phyloP scores from a whole-genome alignment of 2,888 invertebrate species.

The Lycia hirtaria region DNA sequence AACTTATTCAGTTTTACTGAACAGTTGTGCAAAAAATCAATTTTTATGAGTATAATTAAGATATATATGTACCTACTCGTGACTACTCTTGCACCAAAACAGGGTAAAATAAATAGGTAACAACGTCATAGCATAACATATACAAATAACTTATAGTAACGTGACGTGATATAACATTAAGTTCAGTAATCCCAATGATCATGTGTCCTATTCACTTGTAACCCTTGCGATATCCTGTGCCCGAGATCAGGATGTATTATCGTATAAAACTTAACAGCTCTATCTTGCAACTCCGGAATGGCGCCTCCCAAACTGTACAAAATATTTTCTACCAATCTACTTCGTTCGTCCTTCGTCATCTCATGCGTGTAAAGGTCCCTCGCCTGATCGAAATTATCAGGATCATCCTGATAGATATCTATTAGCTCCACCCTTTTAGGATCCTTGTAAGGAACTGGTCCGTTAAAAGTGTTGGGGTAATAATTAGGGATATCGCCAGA shows the following conservation, averaged over 20 bases:
- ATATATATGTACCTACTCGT: too few relatives aligned
- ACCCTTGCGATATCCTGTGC: constrained; percentile 60
- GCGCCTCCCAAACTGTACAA: constrained; percentile 90
- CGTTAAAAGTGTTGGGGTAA: constrained; percentile 96
- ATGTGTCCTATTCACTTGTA: constrained; percentile 55
- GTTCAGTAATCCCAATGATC: constrained; percentile 43
- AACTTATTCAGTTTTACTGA: too few relatives aligned
- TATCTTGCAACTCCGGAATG: constrained; percentile 84
- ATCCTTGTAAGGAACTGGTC: constrained; percentile 88
- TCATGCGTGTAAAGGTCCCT: constrained; percentile 91
- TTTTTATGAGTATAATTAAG: too few relatives aligned
- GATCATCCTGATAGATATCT: constrained; percentile 88
- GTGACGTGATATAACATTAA: constrained; percentile 1
- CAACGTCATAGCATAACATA: background rate
- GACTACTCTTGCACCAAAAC: too few relatives aligned
- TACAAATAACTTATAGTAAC: background rate
- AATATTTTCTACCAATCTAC: constrained; percentile 92
- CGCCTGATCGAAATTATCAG: constrained; percentile 95
- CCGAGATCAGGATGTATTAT: constrained; percentile 92
- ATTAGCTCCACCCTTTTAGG: constrained; percentile 81
- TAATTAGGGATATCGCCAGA: constrained; percentile 96
- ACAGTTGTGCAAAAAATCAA: too few relatives aligned
- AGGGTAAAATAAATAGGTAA: background rate
- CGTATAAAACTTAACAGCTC: constrained; percentile 91
- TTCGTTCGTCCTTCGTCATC: constrained; percentile 89